Conservation (phyloP, 2,888 invertebrate species). For the Hylaea fasciaria region DNA sequence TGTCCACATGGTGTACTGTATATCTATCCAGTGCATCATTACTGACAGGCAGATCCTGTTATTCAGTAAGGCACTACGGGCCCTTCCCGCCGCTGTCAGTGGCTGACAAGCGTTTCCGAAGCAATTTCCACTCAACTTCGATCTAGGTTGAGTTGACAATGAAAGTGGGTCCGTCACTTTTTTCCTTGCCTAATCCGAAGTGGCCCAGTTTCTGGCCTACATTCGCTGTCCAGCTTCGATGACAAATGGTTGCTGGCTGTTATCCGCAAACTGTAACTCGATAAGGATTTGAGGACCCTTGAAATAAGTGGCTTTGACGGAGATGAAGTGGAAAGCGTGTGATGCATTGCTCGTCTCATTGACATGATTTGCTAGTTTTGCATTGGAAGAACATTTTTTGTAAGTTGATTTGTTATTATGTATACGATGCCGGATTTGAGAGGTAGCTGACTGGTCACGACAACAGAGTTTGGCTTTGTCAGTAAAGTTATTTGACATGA, state of each 20-base stretch:
- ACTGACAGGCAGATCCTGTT: background rate
- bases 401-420: no score
- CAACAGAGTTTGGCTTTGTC: no score
- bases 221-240: slow-evolving; percentile 22
- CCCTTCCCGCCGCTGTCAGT: slow-evolving; percentile 7
- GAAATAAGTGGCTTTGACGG: slow-evolving; percentile 13
- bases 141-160: slow-evolving; percentile 18
- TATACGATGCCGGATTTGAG: no score
- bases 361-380: no score
- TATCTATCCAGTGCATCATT: no score
- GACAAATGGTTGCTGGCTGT: slow-evolving; percentile 24
- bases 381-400: no score
- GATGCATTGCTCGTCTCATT: background rate
- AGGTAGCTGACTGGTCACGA: no score
- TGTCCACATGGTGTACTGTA: background rate
- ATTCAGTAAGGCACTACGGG: slow-evolving; percentile 10
- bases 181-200: slow-evolving; percentile 9
- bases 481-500: no score
- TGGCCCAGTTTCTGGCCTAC: slow-evolving; percentile 23
- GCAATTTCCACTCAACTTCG: slow-evolving; percentile 15
- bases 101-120: slow-evolving; percentile 21
- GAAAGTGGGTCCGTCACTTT: slow-evolving; percentile 13
- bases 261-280: slow-evolving; percentile 20
- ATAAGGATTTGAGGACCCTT: slow-evolving; percentile 13
- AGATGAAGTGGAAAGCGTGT: slow-evolving; percentile 19